phyloP scores from a whole-genome alignment of 35 echinoderm and acorn worm species.

The Chiridota heheva region DNA sequence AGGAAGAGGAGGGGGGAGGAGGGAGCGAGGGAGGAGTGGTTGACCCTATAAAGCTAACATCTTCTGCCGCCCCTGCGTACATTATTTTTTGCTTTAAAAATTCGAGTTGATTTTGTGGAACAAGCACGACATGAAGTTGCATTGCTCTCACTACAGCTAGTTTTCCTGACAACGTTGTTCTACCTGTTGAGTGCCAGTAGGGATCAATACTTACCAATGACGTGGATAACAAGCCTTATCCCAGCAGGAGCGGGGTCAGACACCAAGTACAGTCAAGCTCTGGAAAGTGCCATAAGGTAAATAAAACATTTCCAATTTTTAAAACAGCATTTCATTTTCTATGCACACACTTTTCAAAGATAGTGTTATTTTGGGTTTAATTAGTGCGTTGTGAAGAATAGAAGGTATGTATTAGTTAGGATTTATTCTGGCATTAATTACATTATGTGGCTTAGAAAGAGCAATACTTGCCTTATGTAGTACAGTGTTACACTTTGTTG shows the following conservation, averaged over 20 bases:
- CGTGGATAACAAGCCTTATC: constrained; percentile 77
- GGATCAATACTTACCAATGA: constrained; percentile 87
- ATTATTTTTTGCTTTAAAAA: no score
- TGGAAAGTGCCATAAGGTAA: constrained; percentile 90
- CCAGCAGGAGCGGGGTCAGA: constrained; percentile 29
- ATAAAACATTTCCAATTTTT: neutral
- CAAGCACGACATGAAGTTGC: no score
- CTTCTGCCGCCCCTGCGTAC: no score
- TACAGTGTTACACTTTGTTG: no score
- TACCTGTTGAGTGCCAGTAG: constrained; percentile 91
- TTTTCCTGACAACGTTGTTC: constrained; percentile 95
- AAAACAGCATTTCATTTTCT: neutral
- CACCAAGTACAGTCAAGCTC: constrained; percentile 68
- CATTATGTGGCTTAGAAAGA: no score
- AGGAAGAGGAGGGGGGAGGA: no score
- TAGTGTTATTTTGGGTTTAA: neutral
- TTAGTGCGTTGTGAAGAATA: neutral
- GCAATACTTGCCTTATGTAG: no score
- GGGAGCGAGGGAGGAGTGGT: no score
- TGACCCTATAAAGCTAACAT: no score
- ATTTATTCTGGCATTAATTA: neutral
- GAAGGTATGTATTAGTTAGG: neutral
- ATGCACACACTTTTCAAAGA: neutral
- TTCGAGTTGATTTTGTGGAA: no score
- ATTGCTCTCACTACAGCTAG: constrained; percentile 57